Conservation (phyloP, 2,113 vertebrate species). For the Sisor rabdophorus region DNA sequence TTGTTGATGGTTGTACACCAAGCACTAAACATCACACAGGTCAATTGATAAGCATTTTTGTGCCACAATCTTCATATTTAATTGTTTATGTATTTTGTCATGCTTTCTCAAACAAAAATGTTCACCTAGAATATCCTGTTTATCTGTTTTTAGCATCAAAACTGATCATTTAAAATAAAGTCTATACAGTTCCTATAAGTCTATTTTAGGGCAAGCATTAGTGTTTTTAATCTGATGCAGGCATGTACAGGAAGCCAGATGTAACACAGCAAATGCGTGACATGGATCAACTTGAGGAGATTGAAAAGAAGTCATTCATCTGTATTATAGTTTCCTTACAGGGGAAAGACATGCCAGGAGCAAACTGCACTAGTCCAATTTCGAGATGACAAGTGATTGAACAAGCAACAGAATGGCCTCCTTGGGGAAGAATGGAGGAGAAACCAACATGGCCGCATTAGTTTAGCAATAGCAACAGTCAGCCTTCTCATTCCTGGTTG, state of each 20-base stretch:
- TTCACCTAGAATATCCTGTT: background rate
- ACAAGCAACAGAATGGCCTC: background rate
- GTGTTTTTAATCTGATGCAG: background rate
- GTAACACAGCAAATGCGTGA: background rate
- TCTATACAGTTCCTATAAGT: background rate
- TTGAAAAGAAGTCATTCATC: background rate
- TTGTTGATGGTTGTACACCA: too few relatives aligned
- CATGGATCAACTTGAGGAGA: background rate
- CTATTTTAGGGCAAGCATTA: too few relatives aligned
- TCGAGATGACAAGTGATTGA: background rate
- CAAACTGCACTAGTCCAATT: background rate
- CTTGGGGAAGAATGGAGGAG: background rate
- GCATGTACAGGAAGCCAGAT: background rate
- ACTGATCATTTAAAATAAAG: background rate
- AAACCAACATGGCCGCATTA: background rate
- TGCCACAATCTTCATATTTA: background rate
- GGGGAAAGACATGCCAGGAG: background rate
- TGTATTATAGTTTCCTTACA: background rate
- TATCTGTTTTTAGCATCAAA: background rate
- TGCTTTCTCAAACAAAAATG: background rate
- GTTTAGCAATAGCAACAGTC: background rate
- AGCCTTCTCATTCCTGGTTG: background rate
- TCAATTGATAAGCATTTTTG: too few relatives aligned
- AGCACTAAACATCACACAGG: too few relatives aligned
- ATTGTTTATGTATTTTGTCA: background rate